These are phyloP conservation scores for Melipona bicolor DNA, from an alignment of 2,888 invertebrate species.

Conservation along the genomic window DNA sequence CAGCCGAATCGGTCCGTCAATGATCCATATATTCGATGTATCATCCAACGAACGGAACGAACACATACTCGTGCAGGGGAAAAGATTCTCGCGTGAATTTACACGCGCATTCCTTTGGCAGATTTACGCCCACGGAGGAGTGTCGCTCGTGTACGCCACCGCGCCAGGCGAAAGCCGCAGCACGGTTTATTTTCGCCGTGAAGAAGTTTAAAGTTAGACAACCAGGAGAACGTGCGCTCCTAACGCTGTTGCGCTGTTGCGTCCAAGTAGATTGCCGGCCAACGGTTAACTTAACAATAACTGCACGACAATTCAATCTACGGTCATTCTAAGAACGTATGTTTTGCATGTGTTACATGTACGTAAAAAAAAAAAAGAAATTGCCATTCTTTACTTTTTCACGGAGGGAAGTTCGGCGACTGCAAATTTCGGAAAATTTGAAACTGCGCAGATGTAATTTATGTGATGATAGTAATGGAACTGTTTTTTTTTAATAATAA, in stretches of 20 bases:
- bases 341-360: neutral
- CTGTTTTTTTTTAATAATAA: too few species aligned
- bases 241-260: neutral
- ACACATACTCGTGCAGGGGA: conserved; percentile 15
- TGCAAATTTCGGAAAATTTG: too few species aligned
- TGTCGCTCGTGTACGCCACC: conserved; percentile 37
- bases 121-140: conserved; percentile 55
- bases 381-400: too few species aligned
- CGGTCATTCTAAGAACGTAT: too few species aligned
- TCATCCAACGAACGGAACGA: neutral
- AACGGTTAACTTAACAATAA: conserved; percentile 1
- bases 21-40: neutral
- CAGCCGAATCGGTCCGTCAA: neutral
- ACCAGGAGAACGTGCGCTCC: conserved; percentile 24
- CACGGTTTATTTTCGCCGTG: conserved; percentile 52
- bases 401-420: too few species aligned
- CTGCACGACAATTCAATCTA: neutral
- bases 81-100: conserved; percentile 52
- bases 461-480: too few species aligned
- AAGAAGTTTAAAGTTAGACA: conserved; percentile 55
- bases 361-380: neutral
- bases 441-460: too few species aligned
- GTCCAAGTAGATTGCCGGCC: neutral
- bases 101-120: conserved; percentile 50
- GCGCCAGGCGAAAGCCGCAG: conserved; percentile 37